A percentile compares a stretch with the other conserved stretches of the same genome.
Conservation (phyloP, 2,888 invertebrate genomes). For the Apodemia zela region DNA sequence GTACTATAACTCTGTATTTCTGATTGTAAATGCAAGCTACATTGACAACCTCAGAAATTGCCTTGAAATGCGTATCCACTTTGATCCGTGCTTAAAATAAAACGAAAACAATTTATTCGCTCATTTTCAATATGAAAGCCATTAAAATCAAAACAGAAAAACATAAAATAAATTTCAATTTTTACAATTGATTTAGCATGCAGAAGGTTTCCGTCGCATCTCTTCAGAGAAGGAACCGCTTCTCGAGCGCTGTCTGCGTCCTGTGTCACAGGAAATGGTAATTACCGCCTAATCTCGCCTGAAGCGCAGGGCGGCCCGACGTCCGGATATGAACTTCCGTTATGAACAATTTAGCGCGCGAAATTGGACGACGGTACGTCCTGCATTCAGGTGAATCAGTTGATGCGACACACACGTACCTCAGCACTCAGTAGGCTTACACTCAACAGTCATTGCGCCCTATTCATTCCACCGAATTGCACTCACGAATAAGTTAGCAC, state of each 20-base stretch:
- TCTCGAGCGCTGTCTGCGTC: slow-evolving; percentile 65
- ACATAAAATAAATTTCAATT: slow-evolving; percentile 23
- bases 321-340: slow-evolving; percentile 93
- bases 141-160: not conserved
- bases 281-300: slow-evolving; percentile 81
- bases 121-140: not conserved
- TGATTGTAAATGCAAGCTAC: too few relatives aligned
- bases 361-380: slow-evolving; percentile 80
- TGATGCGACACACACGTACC: slow-evolving; percentile 51
- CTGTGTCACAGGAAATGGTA: slow-evolving; percentile 78
- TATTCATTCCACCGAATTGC: slow-evolving; percentile 51
- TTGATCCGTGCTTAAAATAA: too few relatives aligned
- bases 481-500: slow-evolving; percentile 50
- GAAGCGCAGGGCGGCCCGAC: slow-evolving; percentile 73
- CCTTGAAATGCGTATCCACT: too few relatives aligned
- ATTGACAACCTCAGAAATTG: too few relatives aligned
- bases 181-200: slow-evolving; percentile 42
- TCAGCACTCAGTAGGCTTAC: slow-evolving; percentile 35
- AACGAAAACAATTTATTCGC: too few relatives aligned
- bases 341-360: slow-evolving; percentile 89
- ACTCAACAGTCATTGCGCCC: slow-evolving; percentile 42
- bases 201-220: slow-evolving; percentile 45
- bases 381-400: slow-evolving; percentile 63
- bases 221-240: slow-evolving; percentile 42
- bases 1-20: too few relatives aligned